Conservation (phyloP, 2,888 invertebrate species). For the Helobdella robusta region DNA sequence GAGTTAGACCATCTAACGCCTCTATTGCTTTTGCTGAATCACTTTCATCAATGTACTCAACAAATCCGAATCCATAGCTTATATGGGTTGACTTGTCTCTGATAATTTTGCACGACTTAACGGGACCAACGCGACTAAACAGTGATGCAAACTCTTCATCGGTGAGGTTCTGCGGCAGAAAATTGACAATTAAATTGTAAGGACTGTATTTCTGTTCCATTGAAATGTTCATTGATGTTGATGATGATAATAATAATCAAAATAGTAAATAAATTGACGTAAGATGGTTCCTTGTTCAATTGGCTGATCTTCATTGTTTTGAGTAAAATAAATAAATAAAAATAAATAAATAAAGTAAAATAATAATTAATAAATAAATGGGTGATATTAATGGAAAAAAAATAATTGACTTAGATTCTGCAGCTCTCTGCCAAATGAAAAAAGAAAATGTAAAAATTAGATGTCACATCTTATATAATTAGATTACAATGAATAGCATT, state of each 20-base stretch:
- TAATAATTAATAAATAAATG: background rate
- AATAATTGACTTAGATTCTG: too few species aligned
- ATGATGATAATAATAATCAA: slow-evolving; percentile 17
- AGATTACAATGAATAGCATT: too few species aligned
- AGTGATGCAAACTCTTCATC: slow-evolving; percentile 79
- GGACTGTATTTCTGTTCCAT: slow-evolving; percentile 26
- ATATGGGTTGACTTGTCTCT: slow-evolving; percentile 64
- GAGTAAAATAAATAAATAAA: slow-evolving; percentile 17
- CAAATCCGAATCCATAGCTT: slow-evolving; percentile 91
- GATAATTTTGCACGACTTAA: slow-evolving; percentile 75
- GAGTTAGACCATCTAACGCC: slow-evolving; percentile 73
- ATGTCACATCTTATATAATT: too few species aligned
- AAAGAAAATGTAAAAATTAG: too few species aligned
- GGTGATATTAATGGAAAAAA: background rate
- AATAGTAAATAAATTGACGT: slow-evolving; percentile 9
- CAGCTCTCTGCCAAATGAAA: too few species aligned
- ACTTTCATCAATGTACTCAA: slow-evolving; percentile 74
- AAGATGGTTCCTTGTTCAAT: too few species aligned
- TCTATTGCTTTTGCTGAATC: slow-evolving; percentile 77
- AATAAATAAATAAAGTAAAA: slow-evolving; percentile 18
- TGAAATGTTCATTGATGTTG: too few species aligned
- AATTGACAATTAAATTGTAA: slow-evolving; percentile 82
- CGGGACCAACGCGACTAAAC: slow-evolving; percentile 76
- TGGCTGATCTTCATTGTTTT: slow-evolving; percentile 4
- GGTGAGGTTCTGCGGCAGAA: slow-evolving; percentile 82